phyloP scores from a whole-genome alignment of 2,797 vertebrate genomes.

The Coracias cyanogaster region DNA sequence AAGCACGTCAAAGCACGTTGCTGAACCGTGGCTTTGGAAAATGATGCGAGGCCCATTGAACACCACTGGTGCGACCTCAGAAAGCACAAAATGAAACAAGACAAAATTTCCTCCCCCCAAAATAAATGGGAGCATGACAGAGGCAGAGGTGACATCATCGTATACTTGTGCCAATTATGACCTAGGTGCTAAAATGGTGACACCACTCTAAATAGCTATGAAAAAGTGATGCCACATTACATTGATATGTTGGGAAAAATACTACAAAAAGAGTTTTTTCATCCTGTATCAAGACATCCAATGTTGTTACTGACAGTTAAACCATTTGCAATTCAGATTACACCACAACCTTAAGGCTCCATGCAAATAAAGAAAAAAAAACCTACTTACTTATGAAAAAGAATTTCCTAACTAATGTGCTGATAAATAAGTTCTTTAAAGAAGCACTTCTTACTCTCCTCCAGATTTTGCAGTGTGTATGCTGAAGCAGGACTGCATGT shows the following conservation, averaged over 20 bases:
- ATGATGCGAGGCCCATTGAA: not conserved
- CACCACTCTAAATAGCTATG: not conserved
- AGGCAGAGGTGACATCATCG: not conserved
- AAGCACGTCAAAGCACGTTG: not conserved
- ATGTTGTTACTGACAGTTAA: not conserved
- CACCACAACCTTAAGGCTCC: not conserved
- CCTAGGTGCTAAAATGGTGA: not conserved
- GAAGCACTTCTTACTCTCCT: not conserved
- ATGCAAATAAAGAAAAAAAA: not conserved
- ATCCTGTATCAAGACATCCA: not conserved
- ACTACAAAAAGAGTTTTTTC: not conserved
- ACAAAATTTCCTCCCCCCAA: not conserved
- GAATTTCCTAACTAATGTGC: not conserved
- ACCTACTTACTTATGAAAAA: not conserved
- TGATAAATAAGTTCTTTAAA: not conserved
- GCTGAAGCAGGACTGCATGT: not conserved
- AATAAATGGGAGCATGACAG: not conserved
- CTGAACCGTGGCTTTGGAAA: not conserved
- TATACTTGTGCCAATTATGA: not conserved
- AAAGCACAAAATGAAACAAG: not conserved
- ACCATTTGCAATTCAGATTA: not conserved
- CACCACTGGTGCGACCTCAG: not conserved
- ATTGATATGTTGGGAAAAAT: not conserved
- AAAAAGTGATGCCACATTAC: not conserved
- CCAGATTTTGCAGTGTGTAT: not conserved